phyloP scores from a whole-genome alignment of 2,113 vertebrate genomes.

The Phocoena sinus region DNA sequence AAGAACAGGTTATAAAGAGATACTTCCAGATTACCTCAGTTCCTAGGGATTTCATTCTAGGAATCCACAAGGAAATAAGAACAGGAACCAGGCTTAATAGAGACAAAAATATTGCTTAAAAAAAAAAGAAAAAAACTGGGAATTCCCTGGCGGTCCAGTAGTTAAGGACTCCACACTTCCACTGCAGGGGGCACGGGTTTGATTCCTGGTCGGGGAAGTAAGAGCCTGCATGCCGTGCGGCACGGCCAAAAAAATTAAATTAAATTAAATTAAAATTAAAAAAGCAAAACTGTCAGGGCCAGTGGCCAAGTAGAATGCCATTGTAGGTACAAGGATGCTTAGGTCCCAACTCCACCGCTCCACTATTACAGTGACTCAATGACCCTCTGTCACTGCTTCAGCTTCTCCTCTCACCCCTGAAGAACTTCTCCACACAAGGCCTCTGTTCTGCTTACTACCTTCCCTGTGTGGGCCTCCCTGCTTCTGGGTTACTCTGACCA shows the following conservation, averaged over 20 bases:
- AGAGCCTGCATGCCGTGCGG: no score
- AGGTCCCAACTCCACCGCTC: not conserved
- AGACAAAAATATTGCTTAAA: not conserved
- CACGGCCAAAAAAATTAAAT: no score
- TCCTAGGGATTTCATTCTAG: no score
- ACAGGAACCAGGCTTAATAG: not conserved
- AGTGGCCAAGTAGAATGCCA: not conserved
- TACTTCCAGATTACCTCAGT: no score
- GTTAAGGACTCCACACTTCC: no score
- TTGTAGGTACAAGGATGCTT: not conserved
- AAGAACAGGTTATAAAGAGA: no score
- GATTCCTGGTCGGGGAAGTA: no score
- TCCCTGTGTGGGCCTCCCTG: not conserved
- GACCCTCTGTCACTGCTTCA: not conserved
- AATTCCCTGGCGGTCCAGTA: no score
- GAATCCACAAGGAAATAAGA: not conserved
- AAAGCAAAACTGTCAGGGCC: not conserved
- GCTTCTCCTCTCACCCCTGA: not conserved
- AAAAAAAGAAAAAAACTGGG: not conserved
- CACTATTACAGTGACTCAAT: not conserved
- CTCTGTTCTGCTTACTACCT: not conserved
- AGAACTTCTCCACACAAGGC: not conserved
- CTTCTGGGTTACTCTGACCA: not conserved
- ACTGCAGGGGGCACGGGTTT: no score
- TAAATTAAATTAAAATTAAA: no score